Evolutionary conservation across 1,140 invertebrate genomes (phyloP).

Genomic region (Hypsibius dujardini): DNA sequence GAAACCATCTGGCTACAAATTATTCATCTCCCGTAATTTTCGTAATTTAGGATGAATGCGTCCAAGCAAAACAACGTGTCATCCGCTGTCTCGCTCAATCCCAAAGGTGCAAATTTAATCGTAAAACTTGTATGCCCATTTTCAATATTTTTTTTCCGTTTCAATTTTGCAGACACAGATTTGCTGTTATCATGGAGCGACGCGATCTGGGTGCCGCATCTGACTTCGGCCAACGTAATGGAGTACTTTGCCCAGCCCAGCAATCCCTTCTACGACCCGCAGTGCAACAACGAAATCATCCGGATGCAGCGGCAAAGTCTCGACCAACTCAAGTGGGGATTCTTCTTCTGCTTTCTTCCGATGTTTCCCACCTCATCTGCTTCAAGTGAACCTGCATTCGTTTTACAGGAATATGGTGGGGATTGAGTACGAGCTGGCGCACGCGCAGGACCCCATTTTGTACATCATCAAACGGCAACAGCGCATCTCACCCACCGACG

Average conservation of each 20-base stretch:
- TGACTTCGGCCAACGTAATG: constrained; percentile 76
- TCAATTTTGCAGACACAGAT: constrained; percentile 24
- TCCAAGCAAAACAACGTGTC: background rate
- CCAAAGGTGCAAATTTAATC: background rate
- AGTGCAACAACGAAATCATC: constrained; percentile 87
- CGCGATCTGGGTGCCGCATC: constrained; percentile 69
- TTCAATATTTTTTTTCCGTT: background rate
- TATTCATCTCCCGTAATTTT: background rate
- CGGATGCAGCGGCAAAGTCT: constrained; percentile 81
- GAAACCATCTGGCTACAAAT: background rate
- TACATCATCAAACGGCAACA: constrained; percentile 94
- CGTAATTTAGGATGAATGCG: background rate
- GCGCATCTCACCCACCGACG: constrained; percentile 60
- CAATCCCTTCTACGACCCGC: constrained; percentile 85
- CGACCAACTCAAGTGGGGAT: constrained; percentile 64
- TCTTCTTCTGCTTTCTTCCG: constrained; percentile 17
- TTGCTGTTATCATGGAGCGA: constrained; percentile 83
- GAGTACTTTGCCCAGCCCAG: constrained; percentile 79
- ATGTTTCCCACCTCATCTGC: constrained; percentile 20
- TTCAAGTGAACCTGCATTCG: too few relatives aligned
- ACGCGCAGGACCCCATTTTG: constrained; percentile 89
- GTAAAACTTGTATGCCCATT: background rate
- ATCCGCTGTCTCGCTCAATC: background rate
- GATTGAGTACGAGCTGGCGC: constrained; percentile 75
- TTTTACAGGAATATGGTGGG: constrained; percentile 74